These are phyloP conservation scores for Anolis apletophallus DNA, from an alignment of 2,797 vertebrate genomes.

Conservation along the genomic window DNA sequence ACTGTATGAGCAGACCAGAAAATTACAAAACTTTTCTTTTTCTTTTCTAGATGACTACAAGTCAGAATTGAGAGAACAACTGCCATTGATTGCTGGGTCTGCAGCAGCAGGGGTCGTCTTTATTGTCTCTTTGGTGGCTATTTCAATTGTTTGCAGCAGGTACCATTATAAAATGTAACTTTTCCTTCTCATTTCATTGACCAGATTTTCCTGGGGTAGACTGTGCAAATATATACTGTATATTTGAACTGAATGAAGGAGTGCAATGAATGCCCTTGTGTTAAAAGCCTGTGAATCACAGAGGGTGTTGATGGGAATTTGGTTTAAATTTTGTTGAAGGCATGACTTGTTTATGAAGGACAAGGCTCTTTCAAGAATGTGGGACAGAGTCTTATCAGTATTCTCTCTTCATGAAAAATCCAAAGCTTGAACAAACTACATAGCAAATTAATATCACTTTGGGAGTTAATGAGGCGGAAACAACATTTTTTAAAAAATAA, in stretches of 20 bases:
- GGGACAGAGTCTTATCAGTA: background rate
- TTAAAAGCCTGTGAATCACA: background rate
- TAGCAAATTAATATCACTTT: background rate
- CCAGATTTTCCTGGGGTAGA: background rate
- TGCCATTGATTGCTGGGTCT: slow-evolving; percentile 95
- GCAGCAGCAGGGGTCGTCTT: slow-evolving; percentile 96
- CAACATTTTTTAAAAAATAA: background rate
- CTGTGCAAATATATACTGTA: background rate
- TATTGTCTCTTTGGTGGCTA: slow-evolving; percentile 95
- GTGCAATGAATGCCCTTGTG: background rate
- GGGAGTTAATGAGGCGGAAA: background rate
- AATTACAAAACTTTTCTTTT: background rate
- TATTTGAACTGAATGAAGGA: background rate
- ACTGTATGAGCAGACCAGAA: accelerated
- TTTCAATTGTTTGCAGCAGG: slow-evolving; percentile 99
- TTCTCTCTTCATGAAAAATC: background rate
- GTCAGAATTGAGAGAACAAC: slow-evolving; percentile 95
- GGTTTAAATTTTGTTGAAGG: background rate
- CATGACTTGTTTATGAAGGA: background rate
- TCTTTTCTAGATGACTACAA: slow-evolving; percentile 92
- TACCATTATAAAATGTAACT: slow-evolving; percentile 64
- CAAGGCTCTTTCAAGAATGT: background rate
- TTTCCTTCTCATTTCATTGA: background rate
- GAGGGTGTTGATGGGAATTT: background rate
- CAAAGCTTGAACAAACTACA: background rate